Evolutionary conservation across 2,888 invertebrate genomes (phyloP).

Genomic region (Tolmerus cingulatus): DNA sequence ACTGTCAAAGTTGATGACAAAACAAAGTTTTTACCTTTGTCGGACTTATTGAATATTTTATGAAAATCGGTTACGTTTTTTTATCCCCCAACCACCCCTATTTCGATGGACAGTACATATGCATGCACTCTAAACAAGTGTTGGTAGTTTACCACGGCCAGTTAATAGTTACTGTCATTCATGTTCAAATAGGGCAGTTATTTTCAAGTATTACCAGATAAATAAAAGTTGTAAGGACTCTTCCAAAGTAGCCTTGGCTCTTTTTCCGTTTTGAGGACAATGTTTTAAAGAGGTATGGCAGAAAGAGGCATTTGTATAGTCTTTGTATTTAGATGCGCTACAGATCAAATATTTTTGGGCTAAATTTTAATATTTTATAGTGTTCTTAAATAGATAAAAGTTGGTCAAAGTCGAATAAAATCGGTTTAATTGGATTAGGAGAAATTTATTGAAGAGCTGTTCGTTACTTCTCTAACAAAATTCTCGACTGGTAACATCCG

Average conservation of each 20-base stretch:
- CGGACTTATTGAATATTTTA: conserved; percentile 40
- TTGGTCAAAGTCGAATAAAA: not conserved
- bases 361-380: not conserved
- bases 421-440: not conserved
- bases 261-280: not conserved
- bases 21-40: conserved; percentile 48
- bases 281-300: not conserved
- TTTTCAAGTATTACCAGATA: not conserved
- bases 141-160: not conserved
- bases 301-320: not conserved
- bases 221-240: not conserved
- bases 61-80: conserved; percentile 22
- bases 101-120: not conserved
- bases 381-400: not conserved
- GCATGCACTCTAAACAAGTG: not conserved
- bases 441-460: not conserved
- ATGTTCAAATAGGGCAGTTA: not conserved
- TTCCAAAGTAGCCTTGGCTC: not conserved
- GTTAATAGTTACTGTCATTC: conserved; percentile 6
- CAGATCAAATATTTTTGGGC: not conserved
- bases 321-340: not conserved
- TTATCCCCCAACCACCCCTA: not conserved
- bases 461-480: not conserved
- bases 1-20: conserved; percentile 48
- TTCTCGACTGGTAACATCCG: conserved; percentile 2